Percentiles rank a stretch among this genome's conserved stretches.
Conservation (phyloP, 1,140 invertebrate genomes). For the Temnothorax longispinosus region DNA sequence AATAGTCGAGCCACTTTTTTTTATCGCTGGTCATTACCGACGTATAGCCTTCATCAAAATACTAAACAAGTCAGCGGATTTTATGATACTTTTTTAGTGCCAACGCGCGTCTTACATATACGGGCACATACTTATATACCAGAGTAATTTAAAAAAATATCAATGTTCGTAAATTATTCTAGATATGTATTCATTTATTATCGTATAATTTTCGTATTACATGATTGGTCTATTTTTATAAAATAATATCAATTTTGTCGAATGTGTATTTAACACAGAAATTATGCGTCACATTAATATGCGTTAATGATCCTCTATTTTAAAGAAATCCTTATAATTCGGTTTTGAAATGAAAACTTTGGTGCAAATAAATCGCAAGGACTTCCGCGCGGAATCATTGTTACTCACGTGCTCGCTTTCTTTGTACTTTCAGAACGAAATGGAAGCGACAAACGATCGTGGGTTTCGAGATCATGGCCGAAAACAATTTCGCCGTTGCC, state of each 20-base stretch:
- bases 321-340: background rate
- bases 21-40: conserved; percentile 20
- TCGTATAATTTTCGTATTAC: background rate
- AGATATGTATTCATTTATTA: background rate
- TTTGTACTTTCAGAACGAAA: conserved; percentile 95
- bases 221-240: background rate
- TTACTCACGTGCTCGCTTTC: background rate
- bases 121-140: background rate
- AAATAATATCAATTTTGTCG: background rate
- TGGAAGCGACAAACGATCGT: conserved; percentile 99
- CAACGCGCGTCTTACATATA: background rate
- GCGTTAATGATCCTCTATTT: background rate
- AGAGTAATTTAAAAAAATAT: background rate
- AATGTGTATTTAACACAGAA: background rate
- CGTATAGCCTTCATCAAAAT: background rate
- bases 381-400: too few relatives aligned
- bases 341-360: background rate
- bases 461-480: conserved; percentile 97
- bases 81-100: background rate
- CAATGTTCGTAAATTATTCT: background rate
- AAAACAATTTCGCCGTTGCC: conserved; percentile 98
- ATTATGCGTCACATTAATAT: background rate
- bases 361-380: background rate
- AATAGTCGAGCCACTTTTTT: background rate
- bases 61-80: background rate